phyloP scores from a whole-genome alignment of 2,797 vertebrate genomes.

The Leptodactylus fallax region DNA sequence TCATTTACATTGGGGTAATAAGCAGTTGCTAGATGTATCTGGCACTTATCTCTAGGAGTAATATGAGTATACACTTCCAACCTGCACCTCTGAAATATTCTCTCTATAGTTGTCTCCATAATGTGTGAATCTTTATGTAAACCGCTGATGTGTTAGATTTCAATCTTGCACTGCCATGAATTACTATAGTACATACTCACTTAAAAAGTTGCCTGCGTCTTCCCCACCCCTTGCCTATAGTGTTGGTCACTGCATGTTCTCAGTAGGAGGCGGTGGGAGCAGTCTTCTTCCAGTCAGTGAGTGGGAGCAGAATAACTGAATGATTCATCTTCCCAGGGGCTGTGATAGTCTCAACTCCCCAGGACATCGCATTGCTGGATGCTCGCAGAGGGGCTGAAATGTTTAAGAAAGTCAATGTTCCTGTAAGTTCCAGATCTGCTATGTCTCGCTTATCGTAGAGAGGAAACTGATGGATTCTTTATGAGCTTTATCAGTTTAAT shows the following conservation, averaged over 20 bases:
- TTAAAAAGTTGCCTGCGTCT: background rate
- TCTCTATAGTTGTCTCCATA: background rate
- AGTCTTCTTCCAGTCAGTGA: conserved; percentile 38
- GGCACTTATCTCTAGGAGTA: background rate
- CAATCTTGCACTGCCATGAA: background rate
- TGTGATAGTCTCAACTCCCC: conserved; percentile 94
- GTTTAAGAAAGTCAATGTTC: conserved; percentile 94
- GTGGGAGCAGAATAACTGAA: conserved; percentile 43
- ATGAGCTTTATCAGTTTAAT: too few species aligned
- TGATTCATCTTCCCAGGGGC: conserved; percentile 79
- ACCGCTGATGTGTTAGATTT: background rate
- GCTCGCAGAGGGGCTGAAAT: conserved; percentile 92
- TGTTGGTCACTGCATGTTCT: conserved; percentile 30
- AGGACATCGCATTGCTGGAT: conserved; percentile 93
- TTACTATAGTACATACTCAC: background rate
- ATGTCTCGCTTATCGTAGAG: background rate
- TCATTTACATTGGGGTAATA: too few species aligned
- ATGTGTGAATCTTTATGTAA: background rate
- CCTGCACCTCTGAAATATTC: background rate
- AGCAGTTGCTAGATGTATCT: too few species aligned
- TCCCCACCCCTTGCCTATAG: background rate
- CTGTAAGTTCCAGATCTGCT: conserved; percentile 75
- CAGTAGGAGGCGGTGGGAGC: conserved; percentile 37
- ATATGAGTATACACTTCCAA: background rate
- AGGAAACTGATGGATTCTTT: background rate